phyloP scores from a whole-genome alignment of 1,140 invertebrate species.

The Caerostris extrusa region DNA sequence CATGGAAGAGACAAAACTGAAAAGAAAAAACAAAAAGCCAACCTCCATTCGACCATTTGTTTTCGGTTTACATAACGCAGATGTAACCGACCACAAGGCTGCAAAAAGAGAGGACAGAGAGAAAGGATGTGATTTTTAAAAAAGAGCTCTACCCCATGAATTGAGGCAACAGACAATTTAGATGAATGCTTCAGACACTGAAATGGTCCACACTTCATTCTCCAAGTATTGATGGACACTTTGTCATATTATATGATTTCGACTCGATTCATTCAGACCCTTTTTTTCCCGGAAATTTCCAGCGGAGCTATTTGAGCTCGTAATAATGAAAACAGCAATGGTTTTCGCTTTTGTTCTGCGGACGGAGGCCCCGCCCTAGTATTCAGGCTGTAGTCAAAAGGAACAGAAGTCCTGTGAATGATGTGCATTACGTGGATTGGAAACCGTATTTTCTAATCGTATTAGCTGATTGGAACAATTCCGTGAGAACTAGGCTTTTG shows the following conservation, averaged over 20 bases:
- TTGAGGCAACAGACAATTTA: background rate
- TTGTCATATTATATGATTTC: constrained; percentile 48
- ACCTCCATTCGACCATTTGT: background rate
- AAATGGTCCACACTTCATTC: constrained; percentile 30
- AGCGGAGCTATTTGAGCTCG: background rate
- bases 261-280: background rate
- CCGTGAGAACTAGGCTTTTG: background rate
- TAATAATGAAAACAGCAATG: constrained; percentile 17
- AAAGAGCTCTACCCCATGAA: background rate
- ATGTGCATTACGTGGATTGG: constrained; percentile 41
- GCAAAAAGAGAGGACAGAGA: background rate
- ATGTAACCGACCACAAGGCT: background rate
- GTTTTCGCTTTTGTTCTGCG: constrained; percentile 43
- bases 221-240: constrained; percentile 67
- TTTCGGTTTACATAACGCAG: constrained; percentile 8
- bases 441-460: constrained; percentile 27
- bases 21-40: background rate
- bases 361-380: constrained; percentile 29
- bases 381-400: constrained; percentile 34
- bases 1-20: no score
- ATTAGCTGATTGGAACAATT: background rate
- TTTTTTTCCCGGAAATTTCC: constrained; percentile 67
- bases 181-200: background rate
- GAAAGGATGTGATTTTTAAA: background rate
- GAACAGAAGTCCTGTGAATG: background rate